These are phyloP conservation scores for Drosophila atripex DNA, from an alignment of 2,888 invertebrate species.

Conservation along the genomic window DNA sequence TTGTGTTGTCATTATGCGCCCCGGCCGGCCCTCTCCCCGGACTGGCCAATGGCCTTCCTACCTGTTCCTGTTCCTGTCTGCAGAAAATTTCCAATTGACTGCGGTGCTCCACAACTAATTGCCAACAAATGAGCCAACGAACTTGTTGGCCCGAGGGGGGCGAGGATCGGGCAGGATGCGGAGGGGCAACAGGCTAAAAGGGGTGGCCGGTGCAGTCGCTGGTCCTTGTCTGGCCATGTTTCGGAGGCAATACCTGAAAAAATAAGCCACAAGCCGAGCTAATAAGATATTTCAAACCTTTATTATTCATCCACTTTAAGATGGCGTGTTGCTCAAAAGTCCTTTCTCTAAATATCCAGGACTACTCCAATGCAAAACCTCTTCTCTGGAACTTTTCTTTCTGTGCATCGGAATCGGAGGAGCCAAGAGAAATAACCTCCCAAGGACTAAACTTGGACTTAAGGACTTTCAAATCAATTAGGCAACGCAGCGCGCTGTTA, in stretches of 20 bases:
- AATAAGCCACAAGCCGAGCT: neutral
- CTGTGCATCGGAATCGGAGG: neutral
- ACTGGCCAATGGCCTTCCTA: conserved; percentile 32
- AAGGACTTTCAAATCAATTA: conserved; percentile 69
- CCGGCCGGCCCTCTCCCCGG: neutral
- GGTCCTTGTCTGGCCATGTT: conserved; percentile 46
- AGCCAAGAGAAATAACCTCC: neutral
- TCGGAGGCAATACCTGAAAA: neutral
- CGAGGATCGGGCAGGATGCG: neutral
- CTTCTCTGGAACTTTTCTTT: neutral
- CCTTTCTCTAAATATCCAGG: neutral
- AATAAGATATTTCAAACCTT: neutral
- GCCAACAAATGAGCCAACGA: conserved; percentile 76
- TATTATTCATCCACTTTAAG: too few species aligned
- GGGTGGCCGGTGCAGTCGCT: conserved; percentile 47
- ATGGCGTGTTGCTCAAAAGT: too few species aligned
- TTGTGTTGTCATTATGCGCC: conserved; percentile 57
- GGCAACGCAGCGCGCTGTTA: conserved; percentile 57
- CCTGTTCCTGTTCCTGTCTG: conserved; percentile 39
- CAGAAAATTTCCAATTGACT: conserved; percentile 75
- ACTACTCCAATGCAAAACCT: too few species aligned
- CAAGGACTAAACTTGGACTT: conserved; percentile 20
- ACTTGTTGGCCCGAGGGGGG: conserved; percentile 14
- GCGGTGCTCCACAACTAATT: conserved; percentile 77
- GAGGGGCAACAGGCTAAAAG: neutral